Conservation (phyloP, 2,113 vertebrate genomes). For the Otis tarda region DNA sequence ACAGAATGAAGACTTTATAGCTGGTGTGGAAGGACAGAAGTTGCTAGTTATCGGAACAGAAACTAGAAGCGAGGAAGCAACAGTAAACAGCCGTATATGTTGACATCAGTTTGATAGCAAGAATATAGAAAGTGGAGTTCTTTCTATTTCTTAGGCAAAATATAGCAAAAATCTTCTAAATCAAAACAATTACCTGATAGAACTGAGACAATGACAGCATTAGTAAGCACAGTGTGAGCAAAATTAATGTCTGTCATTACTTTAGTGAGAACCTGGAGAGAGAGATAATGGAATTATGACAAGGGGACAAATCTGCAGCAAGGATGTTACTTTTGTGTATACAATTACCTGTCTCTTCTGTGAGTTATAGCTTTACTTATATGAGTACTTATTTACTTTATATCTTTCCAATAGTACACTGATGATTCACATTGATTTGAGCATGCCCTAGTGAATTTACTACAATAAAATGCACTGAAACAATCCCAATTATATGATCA, state of each 20-base stretch:
- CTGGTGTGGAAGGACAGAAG: background rate
- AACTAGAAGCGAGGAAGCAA: background rate
- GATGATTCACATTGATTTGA: conserved; percentile 37
- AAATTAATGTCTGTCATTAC: background rate
- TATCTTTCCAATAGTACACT: conserved; percentile 19
- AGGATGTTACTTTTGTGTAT: background rate
- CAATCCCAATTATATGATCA: background rate
- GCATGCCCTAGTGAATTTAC: conserved; percentile 6
- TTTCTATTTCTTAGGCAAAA: background rate
- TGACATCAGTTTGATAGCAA: background rate
- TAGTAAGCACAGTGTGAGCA: background rate
- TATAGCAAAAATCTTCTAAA: background rate
- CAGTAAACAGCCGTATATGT: background rate
- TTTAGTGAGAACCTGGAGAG: background rate
- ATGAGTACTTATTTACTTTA: conserved; percentile 16
- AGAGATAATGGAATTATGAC: background rate
- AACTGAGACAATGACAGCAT: background rate
- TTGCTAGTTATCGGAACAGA: background rate
- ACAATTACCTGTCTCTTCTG: background rate
- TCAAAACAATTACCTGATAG: background rate
- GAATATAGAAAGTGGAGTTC: background rate
- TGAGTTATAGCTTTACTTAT: conserved; percentile 13
- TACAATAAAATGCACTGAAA: conserved; percentile 28
- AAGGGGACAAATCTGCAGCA: background rate
- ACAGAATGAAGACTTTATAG: background rate